These are phyloP conservation scores for Drosophila mimica DNA, from an alignment of 2,888 invertebrate genomes.

Conservation along the genomic window DNA sequence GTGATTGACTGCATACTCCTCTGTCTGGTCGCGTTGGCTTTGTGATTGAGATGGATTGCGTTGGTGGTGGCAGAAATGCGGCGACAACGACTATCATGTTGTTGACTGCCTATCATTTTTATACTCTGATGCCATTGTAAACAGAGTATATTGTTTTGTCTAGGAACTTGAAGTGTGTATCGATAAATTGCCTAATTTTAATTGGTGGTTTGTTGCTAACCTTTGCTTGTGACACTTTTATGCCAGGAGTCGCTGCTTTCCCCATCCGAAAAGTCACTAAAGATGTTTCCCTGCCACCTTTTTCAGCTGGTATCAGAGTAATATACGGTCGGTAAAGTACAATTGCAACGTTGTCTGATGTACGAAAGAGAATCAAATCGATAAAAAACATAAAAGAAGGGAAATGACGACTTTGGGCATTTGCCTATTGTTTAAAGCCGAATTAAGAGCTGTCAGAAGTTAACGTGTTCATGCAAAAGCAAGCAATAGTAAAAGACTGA, in stretches of 20 bases:
- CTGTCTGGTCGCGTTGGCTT: constrained; percentile 66
- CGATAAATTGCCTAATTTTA: neutral
- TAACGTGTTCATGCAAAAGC: neutral
- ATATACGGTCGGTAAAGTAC: neutral
- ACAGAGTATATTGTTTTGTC: neutral
- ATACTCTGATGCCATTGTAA: neutral
- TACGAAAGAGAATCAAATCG: constrained; percentile 5
- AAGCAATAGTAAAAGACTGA: neutral
- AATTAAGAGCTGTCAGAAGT: constrained; percentile 4
- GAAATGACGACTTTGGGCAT: neutral
- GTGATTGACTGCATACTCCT: constrained; percentile 34
- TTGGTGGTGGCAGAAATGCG: constrained; percentile 56
- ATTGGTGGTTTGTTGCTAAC: neutral
- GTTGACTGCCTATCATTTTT: constrained; percentile 50
- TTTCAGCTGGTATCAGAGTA: neutral
- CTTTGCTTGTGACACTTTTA: neutral
- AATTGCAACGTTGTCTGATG: neutral
- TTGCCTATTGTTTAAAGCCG: constrained; percentile 3
- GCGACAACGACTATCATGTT: constrained; percentile 46
- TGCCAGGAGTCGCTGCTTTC: neutral
- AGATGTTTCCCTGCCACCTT: neutral
- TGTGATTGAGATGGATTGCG: constrained; percentile 72
- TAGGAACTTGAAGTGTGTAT: neutral
- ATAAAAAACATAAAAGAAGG: neutral
- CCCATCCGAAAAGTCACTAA: neutral